These are phyloP conservation scores for Polydrusus tereticollis DNA, from an alignment of 2,888 invertebrate genomes.

Conservation along the genomic window DNA sequence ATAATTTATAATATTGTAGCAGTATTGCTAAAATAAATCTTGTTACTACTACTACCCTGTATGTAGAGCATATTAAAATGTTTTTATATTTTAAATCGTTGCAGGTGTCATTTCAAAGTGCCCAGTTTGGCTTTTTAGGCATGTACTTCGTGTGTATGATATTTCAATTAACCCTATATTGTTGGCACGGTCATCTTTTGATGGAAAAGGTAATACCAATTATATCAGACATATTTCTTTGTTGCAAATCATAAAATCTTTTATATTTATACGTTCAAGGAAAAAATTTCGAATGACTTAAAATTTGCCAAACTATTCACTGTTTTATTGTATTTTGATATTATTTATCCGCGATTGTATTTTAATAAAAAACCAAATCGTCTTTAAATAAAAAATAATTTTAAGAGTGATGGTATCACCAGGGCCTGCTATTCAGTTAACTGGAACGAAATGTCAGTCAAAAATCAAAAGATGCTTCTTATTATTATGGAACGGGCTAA, in stretches of 20 bases:
- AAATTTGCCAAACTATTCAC: too few species aligned
- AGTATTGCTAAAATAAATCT: neutral
- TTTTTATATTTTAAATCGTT: slow-evolving; percentile 29
- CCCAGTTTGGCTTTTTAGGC: slow-evolving; percentile 47
- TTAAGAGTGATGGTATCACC: slow-evolving; percentile 52
- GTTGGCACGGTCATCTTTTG: slow-evolving; percentile 54
- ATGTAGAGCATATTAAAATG: too few species aligned
- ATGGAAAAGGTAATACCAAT: slow-evolving; percentile 55
- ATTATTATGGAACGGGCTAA: slow-evolving; percentile 55
- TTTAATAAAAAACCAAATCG: too few species aligned
- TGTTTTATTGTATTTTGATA: neutral
- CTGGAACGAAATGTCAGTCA: slow-evolving; percentile 50
- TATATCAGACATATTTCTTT: too few species aligned
- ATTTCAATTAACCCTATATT: slow-evolving; percentile 52
- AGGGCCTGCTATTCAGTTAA: slow-evolving; percentile 51
- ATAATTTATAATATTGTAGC: too few species aligned
- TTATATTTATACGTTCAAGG: too few species aligned
- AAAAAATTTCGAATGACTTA: too few species aligned
- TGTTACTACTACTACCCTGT: too few species aligned
- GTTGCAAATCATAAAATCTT: too few species aligned
- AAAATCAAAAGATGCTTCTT: slow-evolving; percentile 50
- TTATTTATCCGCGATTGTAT: neutral
- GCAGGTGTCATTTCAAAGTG: slow-evolving; percentile 49
- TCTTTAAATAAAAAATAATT: neutral
- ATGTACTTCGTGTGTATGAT: slow-evolving; percentile 52